These are phyloP conservation scores for Carterocephalus palaemon DNA, from an alignment of 2,888 invertebrate species.

Conservation along the genomic window DNA sequence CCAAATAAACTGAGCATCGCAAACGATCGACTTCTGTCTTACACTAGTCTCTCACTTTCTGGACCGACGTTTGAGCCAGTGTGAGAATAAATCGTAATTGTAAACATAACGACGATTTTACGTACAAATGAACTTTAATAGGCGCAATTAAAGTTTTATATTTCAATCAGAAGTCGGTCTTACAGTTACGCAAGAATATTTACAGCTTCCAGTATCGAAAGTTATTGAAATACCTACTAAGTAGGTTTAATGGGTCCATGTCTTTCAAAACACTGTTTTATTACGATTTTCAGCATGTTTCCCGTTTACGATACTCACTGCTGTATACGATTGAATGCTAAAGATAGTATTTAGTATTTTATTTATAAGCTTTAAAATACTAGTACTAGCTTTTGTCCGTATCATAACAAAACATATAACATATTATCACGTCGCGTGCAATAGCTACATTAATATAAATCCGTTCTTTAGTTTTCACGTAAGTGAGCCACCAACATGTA, in stretches of 20 bases:
- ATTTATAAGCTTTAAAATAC: too few relatives aligned
- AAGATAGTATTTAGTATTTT: too few relatives aligned
- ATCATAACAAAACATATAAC: too few relatives aligned
- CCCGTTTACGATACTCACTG: neutral
- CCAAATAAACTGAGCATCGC: too few relatives aligned
- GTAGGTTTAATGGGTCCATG: neutral
- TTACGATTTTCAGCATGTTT: neutral
- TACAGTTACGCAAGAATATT: slow-evolving; percentile 5
- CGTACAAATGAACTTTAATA: slow-evolving; percentile 8
- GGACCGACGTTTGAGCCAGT: too few relatives aligned
- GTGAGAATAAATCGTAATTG: slow-evolving; percentile 4
- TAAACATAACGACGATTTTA: slow-evolving; percentile 8
- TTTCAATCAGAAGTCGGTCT: slow-evolving; percentile 10
- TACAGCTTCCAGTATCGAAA: slow-evolving; percentile 2
- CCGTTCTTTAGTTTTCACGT: too few relatives aligned
- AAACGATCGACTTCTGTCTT: too few relatives aligned
- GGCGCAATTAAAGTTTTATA: slow-evolving; percentile 9
- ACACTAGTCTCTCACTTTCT: too few relatives aligned
- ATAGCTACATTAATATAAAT: too few relatives aligned
- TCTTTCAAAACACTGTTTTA: slow-evolving; percentile 7
- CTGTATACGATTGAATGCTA: neutral
- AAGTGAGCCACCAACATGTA: too few relatives aligned
- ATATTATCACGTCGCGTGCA: too few relatives aligned
- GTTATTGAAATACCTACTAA: slow-evolving; percentile 8
- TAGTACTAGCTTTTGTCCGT: too few relatives aligned